Evolutionary conservation across 1,140 invertebrate species (phyloP), one percentile per base, ranked within the genome.

Genomic region (Psix sp.): DNA sequence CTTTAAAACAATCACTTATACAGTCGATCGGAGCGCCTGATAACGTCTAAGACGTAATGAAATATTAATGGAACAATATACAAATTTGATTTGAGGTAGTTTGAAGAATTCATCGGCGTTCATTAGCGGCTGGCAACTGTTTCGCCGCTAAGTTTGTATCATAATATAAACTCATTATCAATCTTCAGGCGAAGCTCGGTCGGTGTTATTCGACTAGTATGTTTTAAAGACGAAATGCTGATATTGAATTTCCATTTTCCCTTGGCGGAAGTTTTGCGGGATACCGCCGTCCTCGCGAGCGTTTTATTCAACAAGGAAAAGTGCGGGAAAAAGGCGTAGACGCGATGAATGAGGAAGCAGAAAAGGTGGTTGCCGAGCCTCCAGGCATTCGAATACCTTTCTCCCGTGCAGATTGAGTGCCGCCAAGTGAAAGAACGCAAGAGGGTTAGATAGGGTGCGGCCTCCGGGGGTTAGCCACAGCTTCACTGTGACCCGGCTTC

Each of bases 191-290:
- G 15, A n/a, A 35, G 56, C 35, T 62, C 33, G n/a, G n/a, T 35
- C 21, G 36, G 59, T 29, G 56, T 62, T 74, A 56, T 67, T 74
- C 62, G 62, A 42, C 42, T 45, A 60, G 46, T 52, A 67, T 63
- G 57, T 49, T 76, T 78, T 76, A 74, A 78, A 74, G 74, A 57
- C 56, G 72, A 80, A 76, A 66, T 72, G 60, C 72, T 73, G 70
- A 81, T 81, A 82, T 82, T 74, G 80, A 75, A 79, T 82, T 84
- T 82, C 75, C 80, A 84, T 82, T 82, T 80, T 74, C 62, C 38
- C 70, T 73, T 63, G 29, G n/a, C 67, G 51, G 51, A 73, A 71
- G 56, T 63, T 56, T 54, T 43, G 59, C 48, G 48, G 35, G 20
- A 49, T 66, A 42, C 39, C 45, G 49, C 59, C 57, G 57, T 66